phyloP scores from a whole-genome alignment of 2,888 invertebrate species.

The Tiliacea citrago region DNA sequence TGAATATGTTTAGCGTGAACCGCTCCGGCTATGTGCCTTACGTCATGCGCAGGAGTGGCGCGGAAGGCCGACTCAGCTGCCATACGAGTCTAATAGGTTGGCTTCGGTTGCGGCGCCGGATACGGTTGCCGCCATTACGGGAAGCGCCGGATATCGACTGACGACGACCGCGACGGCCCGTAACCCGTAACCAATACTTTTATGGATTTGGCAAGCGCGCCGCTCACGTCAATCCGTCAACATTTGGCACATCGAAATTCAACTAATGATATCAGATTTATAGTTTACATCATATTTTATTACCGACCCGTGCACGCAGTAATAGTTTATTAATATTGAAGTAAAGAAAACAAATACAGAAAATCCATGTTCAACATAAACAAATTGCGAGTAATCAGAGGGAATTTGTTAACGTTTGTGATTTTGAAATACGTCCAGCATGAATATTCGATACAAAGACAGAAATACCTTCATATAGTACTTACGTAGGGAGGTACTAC shows the following conservation, averaged over 20 bases:
- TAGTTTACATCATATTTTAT: constrained; percentile 51
- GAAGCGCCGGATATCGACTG: constrained; percentile 11
- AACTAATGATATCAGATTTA: constrained; percentile 58
- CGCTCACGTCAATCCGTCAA: constrained; percentile 41
- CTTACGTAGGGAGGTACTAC: neutral
- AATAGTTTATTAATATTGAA: constrained; percentile 42
- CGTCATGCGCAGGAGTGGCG: constrained; percentile 38
- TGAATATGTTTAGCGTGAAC: neutral
- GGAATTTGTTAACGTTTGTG: constrained; percentile 13
- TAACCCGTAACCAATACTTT: constrained; percentile 45
- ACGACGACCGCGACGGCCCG: too few relatives aligned
- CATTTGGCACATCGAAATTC: constrained; percentile 37
- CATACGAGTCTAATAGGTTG: constrained; percentile 20
- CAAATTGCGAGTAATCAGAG: neutral
- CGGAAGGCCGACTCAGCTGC: constrained; percentile 31
- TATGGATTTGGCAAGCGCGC: constrained; percentile 58
- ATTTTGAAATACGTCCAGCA: neutral
- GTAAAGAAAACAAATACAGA: constrained; percentile 42
- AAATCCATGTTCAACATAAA: constrained; percentile 21
- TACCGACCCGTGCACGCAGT: constrained; percentile 28
- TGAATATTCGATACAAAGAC: neutral
- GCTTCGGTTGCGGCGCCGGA: constrained; percentile 43
- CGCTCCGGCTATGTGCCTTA: constrained; percentile 9
- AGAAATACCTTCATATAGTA: neutral
- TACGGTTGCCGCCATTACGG: constrained; percentile 24